Evolutionary conservation across 2,888 invertebrate genomes (phyloP).

Genomic region (Drosophila ustulata): DNA sequence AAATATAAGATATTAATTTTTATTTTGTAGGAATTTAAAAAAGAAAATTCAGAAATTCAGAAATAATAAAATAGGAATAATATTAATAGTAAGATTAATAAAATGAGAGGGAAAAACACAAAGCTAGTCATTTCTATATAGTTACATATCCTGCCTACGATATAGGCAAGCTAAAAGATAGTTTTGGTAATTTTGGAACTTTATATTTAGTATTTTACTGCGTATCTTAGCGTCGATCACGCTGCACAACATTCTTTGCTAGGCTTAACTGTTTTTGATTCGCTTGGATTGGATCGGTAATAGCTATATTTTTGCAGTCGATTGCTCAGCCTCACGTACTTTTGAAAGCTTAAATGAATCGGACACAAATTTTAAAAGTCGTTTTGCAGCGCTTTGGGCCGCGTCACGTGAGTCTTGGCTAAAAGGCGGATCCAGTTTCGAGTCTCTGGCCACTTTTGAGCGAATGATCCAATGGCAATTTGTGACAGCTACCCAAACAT

Average conservation of each 20-base stretch:
- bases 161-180: too few relatives aligned
- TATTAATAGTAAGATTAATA: too few relatives aligned
- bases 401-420: conserved; percentile 53
- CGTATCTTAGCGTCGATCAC: conserved; percentile 10
- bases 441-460: conserved; percentile 43
- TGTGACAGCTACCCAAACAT: conserved; percentile 65
- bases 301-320: conserved; percentile 64
- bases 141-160: too few relatives aligned
- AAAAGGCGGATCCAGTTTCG: conserved; percentile 20
- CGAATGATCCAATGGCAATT: conserved; percentile 55
- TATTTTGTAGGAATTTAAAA: too few relatives aligned
- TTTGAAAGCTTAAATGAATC: conserved; percentile 48
- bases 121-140: too few relatives aligned
- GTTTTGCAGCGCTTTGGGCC: conserved; percentile 49
- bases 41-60: too few relatives aligned
- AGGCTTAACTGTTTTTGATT: conserved; percentile 36
- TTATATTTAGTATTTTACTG: neutral
- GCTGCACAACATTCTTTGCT: neutral
- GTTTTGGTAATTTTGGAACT: too few relatives aligned
- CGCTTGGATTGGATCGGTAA: conserved; percentile 46
- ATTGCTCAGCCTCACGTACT: conserved; percentile 44
- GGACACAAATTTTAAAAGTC: conserved; percentile 64
- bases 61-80: too few relatives aligned
- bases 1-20: too few relatives aligned
- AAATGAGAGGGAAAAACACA: too few relatives aligned